Base-by-base conservation (phyloP, 64 coral and sea anemone species). In the Pocillopora damicornis region DNA sequence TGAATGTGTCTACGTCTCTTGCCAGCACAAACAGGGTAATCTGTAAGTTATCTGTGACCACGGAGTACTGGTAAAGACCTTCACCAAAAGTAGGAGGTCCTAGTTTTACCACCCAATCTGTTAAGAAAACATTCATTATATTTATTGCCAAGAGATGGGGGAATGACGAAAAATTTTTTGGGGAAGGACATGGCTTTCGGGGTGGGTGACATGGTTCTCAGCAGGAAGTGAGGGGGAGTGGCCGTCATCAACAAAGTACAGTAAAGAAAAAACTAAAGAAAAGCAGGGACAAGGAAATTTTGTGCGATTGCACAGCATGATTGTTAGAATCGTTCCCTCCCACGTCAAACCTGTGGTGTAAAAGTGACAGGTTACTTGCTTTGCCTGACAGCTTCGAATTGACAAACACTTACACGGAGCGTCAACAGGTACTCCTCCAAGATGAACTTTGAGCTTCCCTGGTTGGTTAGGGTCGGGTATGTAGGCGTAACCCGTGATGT, bases 21-120 rank as follows among this genome's bases (percentile, higher is more conserved):
- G 89, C 81, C n/a, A 91, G 75, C 81, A 91, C 89, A 20, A 78
- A 91, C 82, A 91, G 20, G 15, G 59, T 68, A 2, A 58, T 9
- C n/a, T 79, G 11, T 1, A 78, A 59, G 1, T 58, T 16, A 30
- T 86, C 74, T 4, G 89, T 90, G 14, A 91, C 75, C 20, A 91
- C 37, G 1, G 89, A 86, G 15, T 91, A 91, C 62, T 91, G 89
- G n/a, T 91, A 91, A 42, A 68, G 59, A 59, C 74, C 74, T 11
- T 90, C 16, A 22, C 82, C 82, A 35, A 69, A 77, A 0, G 89
- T 56, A 8, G 23, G 73, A 2, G 82, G 81, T 9, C 89, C 89
- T 16, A 91, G 82, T 60, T 91, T 91, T 25, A 91, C 74, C 15
- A 91, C 58, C 89, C 89, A 91, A 23, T 91, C 89, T 91, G 82